Evolutionary conservation across 1,140 invertebrate genomes (phyloP), one percentile per base, ranked within the genome.

Genomic region (Agrypnia vestita): DNA sequence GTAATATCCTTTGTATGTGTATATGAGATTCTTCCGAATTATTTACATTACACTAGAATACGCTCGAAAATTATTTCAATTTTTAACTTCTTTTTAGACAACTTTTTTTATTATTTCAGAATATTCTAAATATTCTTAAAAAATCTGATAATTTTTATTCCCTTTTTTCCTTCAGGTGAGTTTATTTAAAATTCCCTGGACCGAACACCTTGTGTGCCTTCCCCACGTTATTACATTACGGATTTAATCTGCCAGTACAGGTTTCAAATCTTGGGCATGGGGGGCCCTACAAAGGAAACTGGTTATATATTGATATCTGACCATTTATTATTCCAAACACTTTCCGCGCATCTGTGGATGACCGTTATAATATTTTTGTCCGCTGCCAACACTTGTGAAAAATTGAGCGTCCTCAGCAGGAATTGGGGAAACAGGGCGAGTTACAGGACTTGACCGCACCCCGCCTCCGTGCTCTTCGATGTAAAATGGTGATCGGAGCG

Each of bases 291-390:
- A 82, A 82, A 75, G 73, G 73, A 43, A 82, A 82, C 80, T 82
- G 80, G 80, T 82, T 82, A 55, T 25, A 51, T 79, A 74, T 82
- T 79, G 76, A 69, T 81, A 76, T 78, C 72, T 67, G 80, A 81
- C 76, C 80, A 81, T 81, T 81, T 81, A 81, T 81, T 75, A 81
- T 78, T 25, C 15, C 43, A 62, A 73, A 61, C 43, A 71, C 77
- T 81, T 75, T 53, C 69, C 19, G 21, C 25, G 19, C 64, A 43
- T 49, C 76, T 78, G 80, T 17, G 46, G 80, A 81, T 81, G 80
- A 81, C 80, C 80, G 80, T 81, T 81, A 75, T 72, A 53, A 77
- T 69, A 74, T 47, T 35, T 62, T 35, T 25, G 21, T 62, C 15
- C 47, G 21, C 47, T 47, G 61, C 61, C n/a, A 35, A 64, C n/a